A percentile compares a stretch with the other conserved stretches of the same genome.
These are phyloP conservation scores for Caenorhabditis angaria DNA, from an alignment of 2,888 invertebrate genomes.

Conservation along the genomic window DNA sequence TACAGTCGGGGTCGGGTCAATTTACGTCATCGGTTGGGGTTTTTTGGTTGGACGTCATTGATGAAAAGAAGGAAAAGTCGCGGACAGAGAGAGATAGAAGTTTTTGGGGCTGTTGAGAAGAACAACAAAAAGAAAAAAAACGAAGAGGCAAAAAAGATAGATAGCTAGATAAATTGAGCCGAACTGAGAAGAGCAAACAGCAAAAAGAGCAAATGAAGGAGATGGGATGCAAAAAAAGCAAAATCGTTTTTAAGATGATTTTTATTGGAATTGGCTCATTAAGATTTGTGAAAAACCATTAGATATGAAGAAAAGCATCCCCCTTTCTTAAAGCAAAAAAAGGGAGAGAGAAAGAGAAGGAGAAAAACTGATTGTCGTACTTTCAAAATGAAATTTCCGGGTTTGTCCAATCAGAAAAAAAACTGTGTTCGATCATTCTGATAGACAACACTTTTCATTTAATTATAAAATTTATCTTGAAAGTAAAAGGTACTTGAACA, in stretches of 20 bases:
- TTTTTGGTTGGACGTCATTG: background rate
- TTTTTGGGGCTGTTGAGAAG: conserved; percentile 1
- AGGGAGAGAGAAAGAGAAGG: no score
- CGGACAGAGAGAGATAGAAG: background rate
- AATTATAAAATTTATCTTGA: no score
- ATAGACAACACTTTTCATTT: no score
- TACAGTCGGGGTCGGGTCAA: conserved; percentile 2
- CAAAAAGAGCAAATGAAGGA: background rate
- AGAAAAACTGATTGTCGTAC: no score
- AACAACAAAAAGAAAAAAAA: background rate
- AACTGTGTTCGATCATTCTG: no score
- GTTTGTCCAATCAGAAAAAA: no score
- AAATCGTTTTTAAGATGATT: background rate
- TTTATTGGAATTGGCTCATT: background rate
- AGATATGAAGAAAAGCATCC: no score
- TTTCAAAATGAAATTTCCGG: no score
- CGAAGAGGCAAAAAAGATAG: background rate
- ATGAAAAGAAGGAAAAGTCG: background rate
- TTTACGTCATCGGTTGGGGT: background rate
- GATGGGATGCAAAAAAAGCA: no score
- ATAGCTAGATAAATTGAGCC: background rate
- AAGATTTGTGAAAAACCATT: no score
- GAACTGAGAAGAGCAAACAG: conserved; percentile 4
- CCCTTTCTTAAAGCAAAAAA: no score
- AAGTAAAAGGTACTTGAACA: no score